Evolutionary conservation across 2,888 invertebrate genomes (phyloP).

Genomic region (Parnassius orleans): DNA sequence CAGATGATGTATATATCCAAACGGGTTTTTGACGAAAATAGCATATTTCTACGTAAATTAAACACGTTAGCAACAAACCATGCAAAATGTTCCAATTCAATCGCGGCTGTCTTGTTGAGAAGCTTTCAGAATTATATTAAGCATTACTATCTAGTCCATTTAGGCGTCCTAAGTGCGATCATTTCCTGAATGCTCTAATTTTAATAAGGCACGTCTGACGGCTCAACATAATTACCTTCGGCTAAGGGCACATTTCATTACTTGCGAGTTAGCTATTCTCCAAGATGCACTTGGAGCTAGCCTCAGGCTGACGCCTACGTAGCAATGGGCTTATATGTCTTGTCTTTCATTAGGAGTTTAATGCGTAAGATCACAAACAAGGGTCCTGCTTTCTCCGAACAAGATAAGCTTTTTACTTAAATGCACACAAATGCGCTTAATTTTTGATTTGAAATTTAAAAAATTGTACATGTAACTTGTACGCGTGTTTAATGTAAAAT

Average conservation of each 20-base stretch:
- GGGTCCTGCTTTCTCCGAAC: slow-evolving; percentile 6
- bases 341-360: slow-evolving; percentile 49
- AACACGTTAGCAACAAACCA: no score
- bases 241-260: slow-evolving; percentile 36
- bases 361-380: slow-evolving; percentile 36
- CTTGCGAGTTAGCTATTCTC: slow-evolving; percentile 34
- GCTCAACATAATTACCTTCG: slow-evolving; percentile 46
- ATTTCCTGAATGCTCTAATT: slow-evolving; percentile 18
- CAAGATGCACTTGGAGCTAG: slow-evolving; percentile 24
- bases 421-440: no score
- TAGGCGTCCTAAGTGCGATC: background rate
- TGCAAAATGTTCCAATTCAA: no score
- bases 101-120: no score
- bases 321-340: slow-evolving; percentile 67
- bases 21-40: no score
- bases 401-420: no score
- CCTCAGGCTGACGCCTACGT: slow-evolving; percentile 66
- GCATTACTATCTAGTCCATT: slow-evolving; percentile 9
- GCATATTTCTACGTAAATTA: no score
- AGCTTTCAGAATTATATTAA: no score
- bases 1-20: no score
- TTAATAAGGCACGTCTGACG: slow-evolving; percentile 22
- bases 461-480: no score
- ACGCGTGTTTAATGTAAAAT: no score
- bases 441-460: no score